Base-by-base conservation (phyloP, 2,797 vertebrate genomes). In the Antennarius maculatus region DNA sequence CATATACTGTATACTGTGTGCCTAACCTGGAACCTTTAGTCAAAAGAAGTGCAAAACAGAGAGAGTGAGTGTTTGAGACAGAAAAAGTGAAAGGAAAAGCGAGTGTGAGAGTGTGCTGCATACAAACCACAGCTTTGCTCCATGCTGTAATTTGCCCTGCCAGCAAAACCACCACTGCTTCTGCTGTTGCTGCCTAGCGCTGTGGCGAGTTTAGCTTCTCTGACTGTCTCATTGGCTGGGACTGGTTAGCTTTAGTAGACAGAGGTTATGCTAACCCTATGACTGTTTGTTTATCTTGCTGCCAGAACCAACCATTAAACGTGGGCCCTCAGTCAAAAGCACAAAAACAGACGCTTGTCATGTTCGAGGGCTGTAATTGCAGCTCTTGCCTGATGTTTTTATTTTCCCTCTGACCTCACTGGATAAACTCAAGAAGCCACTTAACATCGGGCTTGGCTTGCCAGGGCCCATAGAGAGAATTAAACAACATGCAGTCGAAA, bases 371-470 rank as follows among this genome's bases (percentile, higher is more conserved):
- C 90, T 91, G 91, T 91, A 93, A 94, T 94, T 92, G 91, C 88
- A 93, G 88, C 84, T 91, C 88, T 90, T 61, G 77, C 86, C 88
- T 92, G 90, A 92, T 93, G 93, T 93, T 93, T 94, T 91, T 91
- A 92, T 93, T 94, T 92, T 93, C 91, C 89, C 92, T 88, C 92
- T 90, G 92, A 94, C 93, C 94, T 94, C 92, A 87, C 83, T 92
- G 92, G 86, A 92, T 92, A 93, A 94, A 93, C 94, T 94, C 82
- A 90, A 92, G 88, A 93, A 94, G 91, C 93, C 92, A 92, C 92
- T 93, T 93, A 93, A 94, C 92, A 89, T 83, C 42, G 79, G 87
- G 87, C 85, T 88, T 76, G 86, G 85, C 83, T 85, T 90, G 89
- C 90, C 91, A 90, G 87, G 89, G 74, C 86, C 81, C 82, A 75